phyloP scores from a whole-genome alignment of 2,113 vertebrate genomes.

The Cyphomyrus discorhynchus region DNA sequence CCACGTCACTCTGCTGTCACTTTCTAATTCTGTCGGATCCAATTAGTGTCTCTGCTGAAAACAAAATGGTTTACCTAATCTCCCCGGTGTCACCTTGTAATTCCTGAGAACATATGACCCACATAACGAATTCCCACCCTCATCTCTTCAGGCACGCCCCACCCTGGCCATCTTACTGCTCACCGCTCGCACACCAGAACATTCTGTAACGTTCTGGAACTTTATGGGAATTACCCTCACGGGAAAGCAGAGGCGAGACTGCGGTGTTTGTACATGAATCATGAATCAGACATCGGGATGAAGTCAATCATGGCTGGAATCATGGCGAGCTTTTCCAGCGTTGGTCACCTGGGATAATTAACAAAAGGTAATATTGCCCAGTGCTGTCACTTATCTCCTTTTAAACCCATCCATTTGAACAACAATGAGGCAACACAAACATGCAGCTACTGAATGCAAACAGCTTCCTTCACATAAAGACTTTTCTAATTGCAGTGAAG shows the following conservation, averaged over 20 bases:
- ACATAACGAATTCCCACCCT: conserved; percentile 36
- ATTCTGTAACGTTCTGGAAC: neutral
- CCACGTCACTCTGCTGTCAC: conserved; percentile 16
- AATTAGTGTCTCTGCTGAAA: conserved; percentile 43
- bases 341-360: neutral
- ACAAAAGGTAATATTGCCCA: neutral
- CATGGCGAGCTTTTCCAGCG: neutral
- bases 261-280: too few species aligned
- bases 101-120: conserved; percentile 38
- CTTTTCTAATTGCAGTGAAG: neutral
- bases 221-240: neutral
- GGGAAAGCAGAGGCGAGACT: neutral
- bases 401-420: neutral
- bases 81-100: conserved; percentile 41
- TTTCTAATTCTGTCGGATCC: conserved; percentile 45
- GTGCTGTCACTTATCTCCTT: neutral
- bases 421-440: neutral
- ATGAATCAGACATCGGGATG: too few species aligned
- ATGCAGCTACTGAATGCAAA: neutral
- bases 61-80: conserved; percentile 34
- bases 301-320: neutral
- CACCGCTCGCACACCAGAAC: neutral
- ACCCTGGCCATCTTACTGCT: neutral
- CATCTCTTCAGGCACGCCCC: neutral
- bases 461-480: neutral